Base-by-base conservation (phyloP, 92 coral and sea anemone genomes). In the Zoanthus gigantus region DNA sequence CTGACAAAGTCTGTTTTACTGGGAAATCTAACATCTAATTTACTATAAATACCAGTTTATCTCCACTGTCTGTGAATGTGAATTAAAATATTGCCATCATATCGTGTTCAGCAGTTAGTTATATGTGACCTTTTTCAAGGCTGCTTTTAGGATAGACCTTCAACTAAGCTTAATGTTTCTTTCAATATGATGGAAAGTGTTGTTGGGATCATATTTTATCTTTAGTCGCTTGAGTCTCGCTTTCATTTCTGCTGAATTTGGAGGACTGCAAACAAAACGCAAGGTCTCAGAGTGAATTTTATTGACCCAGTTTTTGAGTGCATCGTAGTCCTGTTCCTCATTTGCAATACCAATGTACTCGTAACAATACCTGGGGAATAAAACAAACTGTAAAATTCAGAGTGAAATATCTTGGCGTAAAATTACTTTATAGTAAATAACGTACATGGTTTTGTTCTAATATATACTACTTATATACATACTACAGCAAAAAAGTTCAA, bases 261-360 rank as follows among this genome's bases (percentile, higher is more conserved):
- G 74, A 4, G 85, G 60, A 1, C 29, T 31, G 85, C 23, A 66
- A 74, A 18, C 74, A 48, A 81, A 81, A 13, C 72, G 85, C 9
- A 81, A 71, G 42, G 61, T 81, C 12, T 66, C 60, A 23, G 53
- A 6, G 60, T 81, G 85, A 31, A 66, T 16, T 17, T 66, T 68
- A 58, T 81, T 56, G 34, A 81, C 12, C 85, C 85, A 81, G 3
- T 46, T 81, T 74, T 65, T 81, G 46, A 81, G 74, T 14, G 76
- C 7, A 45, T 67, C 61, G 61, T 50, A 67, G 29, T 81, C 85
- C 45, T 81, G 65, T 13, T 81, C 74, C 18, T 81, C 74, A 17
- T 47, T 81, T 48, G 85, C 75, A 46, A 81, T 81, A 81, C 85
- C 85, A 67, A 81, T 81, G 85, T 81, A 81, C 71, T 81, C 85